Percentiles rank a stretch among this genome's conserved stretches.
phyloP scores from a whole-genome alignment of 2,888 invertebrate genomes.

The Philereme transversata region DNA sequence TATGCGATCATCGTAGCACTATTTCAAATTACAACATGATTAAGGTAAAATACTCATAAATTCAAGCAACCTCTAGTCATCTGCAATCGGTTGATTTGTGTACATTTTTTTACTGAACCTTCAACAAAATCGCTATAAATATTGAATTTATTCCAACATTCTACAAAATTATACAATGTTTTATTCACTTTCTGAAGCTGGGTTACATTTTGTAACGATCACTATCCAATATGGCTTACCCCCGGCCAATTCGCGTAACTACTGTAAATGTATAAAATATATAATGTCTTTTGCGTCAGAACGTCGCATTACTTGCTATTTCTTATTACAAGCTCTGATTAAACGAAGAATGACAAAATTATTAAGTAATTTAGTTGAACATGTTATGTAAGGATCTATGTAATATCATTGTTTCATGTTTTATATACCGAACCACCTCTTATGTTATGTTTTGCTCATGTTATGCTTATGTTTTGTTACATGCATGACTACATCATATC shows the following conservation, averaged over 20 bases:
- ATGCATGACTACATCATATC: conserved; percentile 5
- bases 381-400: conserved; percentile 35
- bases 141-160: conserved; percentile 5
- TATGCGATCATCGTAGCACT: conserved; percentile 6
- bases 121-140: conserved; percentile 9
- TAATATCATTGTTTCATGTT: conserved; percentile 26
- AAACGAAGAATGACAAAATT: conserved; percentile 9
- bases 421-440: background rate
- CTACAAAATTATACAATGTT: conserved; percentile 22
- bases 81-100: conserved; percentile 30
- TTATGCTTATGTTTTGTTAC: conserved; percentile 4
- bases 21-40: conserved; percentile 51
- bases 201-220: conserved; percentile 55
- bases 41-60: conserved; percentile 53
- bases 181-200: conserved; percentile 30
- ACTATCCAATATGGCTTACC: conserved; percentile 73
- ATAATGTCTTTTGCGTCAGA: conserved; percentile 29
- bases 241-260: conserved; percentile 50
- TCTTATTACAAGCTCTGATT: conserved; percentile 12
- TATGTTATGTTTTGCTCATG: too few relatives aligned
- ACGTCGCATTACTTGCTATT: conserved; percentile 34
- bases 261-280: conserved; percentile 47
- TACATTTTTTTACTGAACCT: conserved; percentile 25
- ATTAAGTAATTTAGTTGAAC: conserved; percentile 16
- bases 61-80: conserved; percentile 18